A percentile compares a stretch with the other conserved stretches of the same genome.
These are phyloP conservation scores for Benitochromis conjunctus DNA, from an alignment of 2,113 vertebrate species.

Conservation along the genomic window DNA sequence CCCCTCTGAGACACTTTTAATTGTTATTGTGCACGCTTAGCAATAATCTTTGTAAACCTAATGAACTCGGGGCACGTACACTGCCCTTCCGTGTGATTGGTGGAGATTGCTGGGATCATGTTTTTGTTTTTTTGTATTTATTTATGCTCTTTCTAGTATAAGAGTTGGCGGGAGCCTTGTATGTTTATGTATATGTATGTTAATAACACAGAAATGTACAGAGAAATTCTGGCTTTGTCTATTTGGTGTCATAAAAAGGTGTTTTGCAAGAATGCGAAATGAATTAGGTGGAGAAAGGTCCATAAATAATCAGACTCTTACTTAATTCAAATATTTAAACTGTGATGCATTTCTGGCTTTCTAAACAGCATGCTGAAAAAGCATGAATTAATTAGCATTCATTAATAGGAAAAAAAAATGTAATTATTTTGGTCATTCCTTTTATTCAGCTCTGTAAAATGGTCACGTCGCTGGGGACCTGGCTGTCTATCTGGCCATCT, in stretches of 20 bases:
- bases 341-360: not conserved
- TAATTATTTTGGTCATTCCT: slow-evolving; percentile 1
- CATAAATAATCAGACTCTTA: not conserved
- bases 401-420: slow-evolving; percentile 6
- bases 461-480: not conserved
- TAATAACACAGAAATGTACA: not conserved
- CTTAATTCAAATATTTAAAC: not conserved
- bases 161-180: not conserved
- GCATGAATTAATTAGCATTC: not conserved
- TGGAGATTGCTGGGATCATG: not conserved
- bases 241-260: not conserved
- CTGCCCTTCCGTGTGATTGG: not conserved
- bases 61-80: not conserved
- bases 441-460: not conserved
- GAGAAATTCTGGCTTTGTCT: not conserved
- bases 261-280: not conserved
- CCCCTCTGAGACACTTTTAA: not conserved
- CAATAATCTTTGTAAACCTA: not conserved
- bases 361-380: not conserved
- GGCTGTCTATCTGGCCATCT: not conserved
- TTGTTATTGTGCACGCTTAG: not conserved
- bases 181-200: not conserved
- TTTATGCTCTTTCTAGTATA: not conserved
- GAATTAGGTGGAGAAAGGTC: not conserved
- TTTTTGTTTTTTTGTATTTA: not conserved